Percentiles rank a stretch among this genome's conserved stretches.
These are phyloP conservation scores for Lacerta agilis DNA, from an alignment of 2,797 vertebrate genomes.

Conservation along the genomic window DNA sequence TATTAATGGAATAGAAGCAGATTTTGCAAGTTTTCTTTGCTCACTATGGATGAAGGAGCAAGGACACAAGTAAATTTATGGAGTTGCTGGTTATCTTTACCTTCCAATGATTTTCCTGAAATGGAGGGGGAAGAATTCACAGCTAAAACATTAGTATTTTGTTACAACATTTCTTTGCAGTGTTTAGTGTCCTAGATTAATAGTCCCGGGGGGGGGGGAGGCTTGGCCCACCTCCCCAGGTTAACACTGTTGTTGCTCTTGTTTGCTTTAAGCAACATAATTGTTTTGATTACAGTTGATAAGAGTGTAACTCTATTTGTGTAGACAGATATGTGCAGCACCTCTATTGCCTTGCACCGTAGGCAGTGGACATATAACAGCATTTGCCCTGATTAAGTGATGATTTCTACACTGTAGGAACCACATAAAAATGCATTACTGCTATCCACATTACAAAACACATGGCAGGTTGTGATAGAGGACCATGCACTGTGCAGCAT, in stretches of 20 bases:
- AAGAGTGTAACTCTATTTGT: neutral
- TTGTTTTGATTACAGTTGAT: neutral
- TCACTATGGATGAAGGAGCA: too few relatives aligned
- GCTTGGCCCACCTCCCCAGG: neutral
- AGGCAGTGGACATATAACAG: neutral
- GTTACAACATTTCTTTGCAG: neutral
- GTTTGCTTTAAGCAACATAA: neutral
- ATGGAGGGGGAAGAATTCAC: neutral
- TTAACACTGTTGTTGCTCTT: neutral
- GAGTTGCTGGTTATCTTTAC: neutral
- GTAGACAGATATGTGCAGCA: neutral
- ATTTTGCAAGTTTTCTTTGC: too few relatives aligned
- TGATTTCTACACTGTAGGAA: conserved; percentile 3
- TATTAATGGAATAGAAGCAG: too few relatives aligned
- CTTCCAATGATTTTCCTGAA: neutral
- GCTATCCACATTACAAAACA: neutral
- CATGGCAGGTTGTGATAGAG: conserved; percentile 4
- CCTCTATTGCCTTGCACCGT: neutral
- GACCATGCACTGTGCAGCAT: neutral
- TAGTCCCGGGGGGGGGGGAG: neutral
- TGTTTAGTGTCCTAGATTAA: neutral
- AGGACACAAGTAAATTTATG: neutral
- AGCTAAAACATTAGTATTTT: neutral
- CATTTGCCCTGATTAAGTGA: conserved; percentile 10
- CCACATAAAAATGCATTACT: neutral